Percentiles rank a stretch among this genome's conserved stretches.
Conservation (phyloP, 64 coral and sea anemone genomes). For the Trachythela sp. region DNA sequence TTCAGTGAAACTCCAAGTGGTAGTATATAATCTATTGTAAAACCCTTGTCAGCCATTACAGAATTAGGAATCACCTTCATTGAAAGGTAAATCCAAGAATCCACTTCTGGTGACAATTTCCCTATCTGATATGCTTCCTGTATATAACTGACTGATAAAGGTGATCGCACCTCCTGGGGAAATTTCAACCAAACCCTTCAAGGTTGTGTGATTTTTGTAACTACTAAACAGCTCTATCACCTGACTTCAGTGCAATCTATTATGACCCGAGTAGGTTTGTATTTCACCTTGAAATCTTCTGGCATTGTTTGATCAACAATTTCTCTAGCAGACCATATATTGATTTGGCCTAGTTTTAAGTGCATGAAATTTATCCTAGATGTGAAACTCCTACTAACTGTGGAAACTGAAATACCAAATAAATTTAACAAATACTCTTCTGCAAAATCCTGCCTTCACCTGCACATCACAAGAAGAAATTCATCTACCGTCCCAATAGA, state of each 20-base stretch:
- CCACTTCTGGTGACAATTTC: constrained; percentile 36
- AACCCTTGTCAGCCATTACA: constrained; percentile 45
- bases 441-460: background rate
- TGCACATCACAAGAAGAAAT: background rate
- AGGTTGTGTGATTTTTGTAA: constrained; percentile 32
- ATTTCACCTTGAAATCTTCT: too few relatives aligned
- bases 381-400: constrained; percentile 22
- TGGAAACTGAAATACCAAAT: background rate
- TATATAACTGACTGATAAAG: constrained; percentile 34
- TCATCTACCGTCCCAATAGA: background rate
- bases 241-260: constrained; percentile 40
- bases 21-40: constrained; percentile 20
- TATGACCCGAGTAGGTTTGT: too few relatives aligned
- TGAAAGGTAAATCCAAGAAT: background rate
- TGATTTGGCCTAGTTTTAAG: constrained; percentile 11
- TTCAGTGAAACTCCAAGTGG: constrained; percentile 28
- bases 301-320: constrained; percentile 15
- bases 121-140: constrained; percentile 23
- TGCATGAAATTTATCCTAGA: constrained; percentile 31
- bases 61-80: constrained; percentile 1
- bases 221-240: constrained; percentile 36
- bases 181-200: constrained; percentile 21
- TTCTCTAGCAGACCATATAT: constrained; percentile 20
- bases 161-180: constrained; percentile 32
- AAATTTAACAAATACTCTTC: background rate